A percentile compares a stretch with the other conserved stretches of the same genome.
Conservation (phyloP, 2,113 vertebrate genomes). For the Lepus americanus region DNA sequence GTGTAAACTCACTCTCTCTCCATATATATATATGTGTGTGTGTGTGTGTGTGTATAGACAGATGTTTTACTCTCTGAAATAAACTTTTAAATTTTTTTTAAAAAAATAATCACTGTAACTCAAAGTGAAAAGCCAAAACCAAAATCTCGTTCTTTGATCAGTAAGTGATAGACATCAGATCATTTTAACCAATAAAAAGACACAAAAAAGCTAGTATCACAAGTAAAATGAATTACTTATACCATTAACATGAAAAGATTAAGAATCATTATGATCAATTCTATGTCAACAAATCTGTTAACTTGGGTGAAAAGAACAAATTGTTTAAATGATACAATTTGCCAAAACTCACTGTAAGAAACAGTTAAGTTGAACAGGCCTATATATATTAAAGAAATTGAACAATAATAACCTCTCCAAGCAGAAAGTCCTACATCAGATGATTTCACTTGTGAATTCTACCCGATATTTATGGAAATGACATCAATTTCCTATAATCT, state of each 20-base stretch:
- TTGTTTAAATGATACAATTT: neutral
- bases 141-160: neutral
- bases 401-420: slow-evolving; percentile 15
- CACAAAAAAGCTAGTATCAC: neutral
- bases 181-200: neutral
- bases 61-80: too few species aligned
- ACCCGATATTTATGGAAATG: slow-evolving; percentile 25
- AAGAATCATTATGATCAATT: neutral
- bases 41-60: too few species aligned
- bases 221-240: neutral
- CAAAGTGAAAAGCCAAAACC: neutral
- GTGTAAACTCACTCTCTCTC: too few species aligned
- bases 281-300: neutral
- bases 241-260: neutral
- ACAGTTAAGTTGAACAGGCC: neutral
- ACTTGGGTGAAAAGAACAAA: neutral
- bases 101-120: too few species aligned
- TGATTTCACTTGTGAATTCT: neutral
- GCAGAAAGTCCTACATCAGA: neutral
- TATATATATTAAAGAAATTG: neutral
- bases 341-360: slow-evolving; percentile 2
- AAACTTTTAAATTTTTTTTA: too few species aligned
- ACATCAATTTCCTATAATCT: neutral
- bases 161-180: slow-evolving; percentile 4
- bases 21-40: too few species aligned